phyloP scores from a whole-genome alignment of 2,113 vertebrate species.

The Odocoileus virginianus region DNA sequence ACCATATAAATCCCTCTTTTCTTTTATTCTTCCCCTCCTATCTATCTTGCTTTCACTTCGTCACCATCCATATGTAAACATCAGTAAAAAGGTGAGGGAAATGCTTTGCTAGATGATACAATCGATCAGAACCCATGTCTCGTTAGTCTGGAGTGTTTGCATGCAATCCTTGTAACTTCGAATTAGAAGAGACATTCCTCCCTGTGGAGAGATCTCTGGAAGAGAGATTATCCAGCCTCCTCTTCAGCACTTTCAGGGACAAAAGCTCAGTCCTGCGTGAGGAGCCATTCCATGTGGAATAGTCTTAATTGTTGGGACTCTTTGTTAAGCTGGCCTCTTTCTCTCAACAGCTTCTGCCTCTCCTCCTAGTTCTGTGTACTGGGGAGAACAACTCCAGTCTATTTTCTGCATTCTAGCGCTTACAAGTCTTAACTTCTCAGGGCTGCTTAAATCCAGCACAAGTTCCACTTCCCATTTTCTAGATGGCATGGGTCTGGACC shows the following conservation, averaged over 20 bases:
- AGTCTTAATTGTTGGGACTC: not conserved
- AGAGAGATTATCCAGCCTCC: not conserved
- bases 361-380: not conserved
- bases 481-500: fast-evolving
- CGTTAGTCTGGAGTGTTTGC: not conserved
- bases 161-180: not conserved
- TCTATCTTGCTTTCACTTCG: not conserved
- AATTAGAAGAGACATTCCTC: not conserved
- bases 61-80: not conserved
- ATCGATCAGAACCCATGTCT: not conserved
- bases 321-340: not conserved
- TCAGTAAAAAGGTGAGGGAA: not conserved
- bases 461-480: not conserved
- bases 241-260: not conserved
- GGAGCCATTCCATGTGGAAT: not conserved
- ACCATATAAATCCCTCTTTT: not conserved
- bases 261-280: not conserved
- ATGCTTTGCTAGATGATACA: not conserved
- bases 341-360: not conserved
- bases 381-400: not conserved
- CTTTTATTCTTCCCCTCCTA: not conserved
- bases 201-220: not conserved
- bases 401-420: not conserved
- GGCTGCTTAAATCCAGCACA: not conserved
- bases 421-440: not conserved